Conservation (phyloP, 1,140 invertebrate species). For the Berghia stephanieae region DNA sequence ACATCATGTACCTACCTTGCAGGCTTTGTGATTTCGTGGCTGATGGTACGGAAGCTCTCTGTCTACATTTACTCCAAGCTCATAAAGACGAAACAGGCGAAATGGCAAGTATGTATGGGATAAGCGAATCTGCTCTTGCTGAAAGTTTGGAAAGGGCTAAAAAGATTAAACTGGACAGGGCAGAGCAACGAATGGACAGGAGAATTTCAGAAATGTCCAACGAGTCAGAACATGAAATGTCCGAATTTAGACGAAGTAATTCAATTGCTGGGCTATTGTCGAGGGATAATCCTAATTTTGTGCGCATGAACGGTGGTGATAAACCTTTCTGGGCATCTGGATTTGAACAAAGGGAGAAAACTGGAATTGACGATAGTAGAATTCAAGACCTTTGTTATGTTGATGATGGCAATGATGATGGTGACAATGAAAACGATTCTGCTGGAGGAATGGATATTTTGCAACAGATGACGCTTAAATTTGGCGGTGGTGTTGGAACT, state of each 20-base stretch:
- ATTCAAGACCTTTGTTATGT: neutral
- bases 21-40: constrained; percentile 66
- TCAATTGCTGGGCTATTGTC: neutral
- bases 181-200: neutral
- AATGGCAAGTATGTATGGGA: constrained; percentile 58
- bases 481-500: constrained; percentile 40
- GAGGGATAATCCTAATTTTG: neutral
- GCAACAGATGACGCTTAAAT: constrained; percentile 49
- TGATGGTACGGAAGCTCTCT: constrained; percentile 59
- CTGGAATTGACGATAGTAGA: neutral
- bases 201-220: neutral
- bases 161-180: neutral
- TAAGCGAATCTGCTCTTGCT: constrained; percentile 26
- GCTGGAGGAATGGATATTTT: constrained; percentile 42
- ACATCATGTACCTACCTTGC: too few relatives aligned
- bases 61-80: constrained; percentile 64
- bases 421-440: neutral
- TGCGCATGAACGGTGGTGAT: too few relatives aligned
- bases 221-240: neutral
- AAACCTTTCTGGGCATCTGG: too few relatives aligned
- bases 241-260: neutral
- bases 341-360: too few relatives aligned
- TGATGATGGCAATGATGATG: neutral
- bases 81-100: constrained; percentile 66
- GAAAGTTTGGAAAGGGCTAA: constrained; percentile 1